Base-by-base conservation (phyloP, 2,797 vertebrate species). In the Eulemur rubriventer region DNA sequence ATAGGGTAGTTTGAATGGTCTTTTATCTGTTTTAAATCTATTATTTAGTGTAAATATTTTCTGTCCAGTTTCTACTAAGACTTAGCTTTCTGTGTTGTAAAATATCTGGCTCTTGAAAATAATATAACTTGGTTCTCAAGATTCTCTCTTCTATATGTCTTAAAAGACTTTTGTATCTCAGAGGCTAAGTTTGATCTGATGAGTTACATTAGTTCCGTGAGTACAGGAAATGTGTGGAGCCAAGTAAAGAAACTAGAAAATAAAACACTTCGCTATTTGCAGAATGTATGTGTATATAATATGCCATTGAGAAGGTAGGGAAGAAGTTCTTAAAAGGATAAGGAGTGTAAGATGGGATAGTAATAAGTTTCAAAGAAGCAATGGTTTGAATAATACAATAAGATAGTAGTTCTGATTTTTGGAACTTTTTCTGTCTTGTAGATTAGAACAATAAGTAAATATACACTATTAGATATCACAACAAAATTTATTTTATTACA, bases 71-170 rank as follows among this genome's bases (percentile, higher is more conserved):
- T 69, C 38, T 85, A 3, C 52, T 16, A 24, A 82, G 35, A 41
- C 6, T 72, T 86, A 90, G 43, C 33, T 73, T 61, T 76, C 46
- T 87, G 10, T 46, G 10, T 59, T 89, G 65, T 9, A 63, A 63
- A 76, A 96, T 92, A 70, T n/a, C 24, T 91, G n/a, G 38, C 22
- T 57, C 65, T 78, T 81, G 22, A 94, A 91, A 93, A 81, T 94
- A 91, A 48, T 81, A 41, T 91, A 41, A 67, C 33, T 59, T 95
- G 12, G 6, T 75, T 88, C 17, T 82, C 8, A 33, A 50, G 5
- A 82, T 81, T 73, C 91, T 90, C 57, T 93, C 16, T 69, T 52
- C 59, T 59, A 10, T 46, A 46, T 1, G 11, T 88, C 86, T 94
- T 22, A 69, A 91, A 91, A 88, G 33, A 35, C 12, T 81, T 91